phyloP scores from a whole-genome alignment of 92 coral and sea anemone genomes.

The Paragorgia papillata region DNA sequence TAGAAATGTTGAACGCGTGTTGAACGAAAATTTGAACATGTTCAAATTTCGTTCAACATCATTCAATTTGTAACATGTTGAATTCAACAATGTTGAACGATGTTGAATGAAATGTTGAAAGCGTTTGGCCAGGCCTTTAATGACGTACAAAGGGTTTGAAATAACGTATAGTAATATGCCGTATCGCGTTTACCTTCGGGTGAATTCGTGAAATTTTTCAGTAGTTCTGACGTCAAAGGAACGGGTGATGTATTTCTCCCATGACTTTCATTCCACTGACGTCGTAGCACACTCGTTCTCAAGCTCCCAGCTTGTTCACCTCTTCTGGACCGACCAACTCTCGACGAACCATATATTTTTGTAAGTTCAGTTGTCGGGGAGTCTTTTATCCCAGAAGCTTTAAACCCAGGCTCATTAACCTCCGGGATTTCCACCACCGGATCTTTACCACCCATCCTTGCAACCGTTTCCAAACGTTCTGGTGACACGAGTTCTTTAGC shows the following conservation, averaged over 20 bases:
- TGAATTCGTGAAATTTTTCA: conserved; percentile 93
- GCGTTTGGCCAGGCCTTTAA: too few species aligned
- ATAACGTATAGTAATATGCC: too few species aligned
- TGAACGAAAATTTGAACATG: too few species aligned
- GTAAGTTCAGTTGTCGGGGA: neutral
- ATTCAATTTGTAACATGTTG: too few species aligned
- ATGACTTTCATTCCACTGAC: conserved; percentile 43
- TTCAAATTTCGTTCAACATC: too few species aligned
- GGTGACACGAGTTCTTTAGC: neutral
- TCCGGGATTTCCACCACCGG: neutral
- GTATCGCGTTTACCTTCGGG: conserved; percentile 78
- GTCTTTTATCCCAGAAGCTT: conserved; percentile 1
- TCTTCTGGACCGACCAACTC: too few species aligned
- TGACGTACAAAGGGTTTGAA: too few species aligned
- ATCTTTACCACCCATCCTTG: neutral
- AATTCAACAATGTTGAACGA: too few species aligned
- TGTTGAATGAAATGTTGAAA: too few species aligned
- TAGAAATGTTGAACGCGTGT: too few species aligned
- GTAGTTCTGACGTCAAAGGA: conserved; percentile 78
- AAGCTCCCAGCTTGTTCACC: conserved; percentile 1
- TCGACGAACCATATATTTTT: too few species aligned
- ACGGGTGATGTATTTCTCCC: conserved; percentile 59
- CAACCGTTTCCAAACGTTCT: neutral
- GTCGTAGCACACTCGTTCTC: conserved; percentile 32
- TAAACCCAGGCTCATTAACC: neutral